These are phyloP conservation scores for Cerceris ruficornis DNA, from an alignment of 2,888 invertebrate species.

Conservation along the genomic window DNA sequence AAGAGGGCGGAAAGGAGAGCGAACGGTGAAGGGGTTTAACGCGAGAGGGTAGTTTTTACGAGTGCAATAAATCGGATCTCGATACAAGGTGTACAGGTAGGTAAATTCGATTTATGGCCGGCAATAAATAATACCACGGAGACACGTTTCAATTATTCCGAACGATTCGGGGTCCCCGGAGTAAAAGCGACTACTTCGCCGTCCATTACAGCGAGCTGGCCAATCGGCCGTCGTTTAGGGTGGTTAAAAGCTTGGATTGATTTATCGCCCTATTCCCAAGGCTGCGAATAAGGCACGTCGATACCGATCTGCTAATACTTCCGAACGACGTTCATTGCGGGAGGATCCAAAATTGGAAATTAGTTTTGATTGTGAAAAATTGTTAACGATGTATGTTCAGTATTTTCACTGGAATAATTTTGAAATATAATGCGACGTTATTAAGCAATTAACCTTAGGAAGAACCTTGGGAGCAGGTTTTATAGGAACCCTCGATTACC, in stretches of 20 bases:
- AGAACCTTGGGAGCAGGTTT: too few species aligned
- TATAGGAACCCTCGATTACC: too few species aligned
- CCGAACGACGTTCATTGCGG: not conserved
- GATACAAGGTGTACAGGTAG: slow-evolving; percentile 60
- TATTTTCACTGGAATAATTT: too few species aligned
- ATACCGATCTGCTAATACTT: not conserved
- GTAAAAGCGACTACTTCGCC: slow-evolving; percentile 56
- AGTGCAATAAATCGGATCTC: slow-evolving; percentile 65
- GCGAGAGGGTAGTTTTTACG: slow-evolving; percentile 58
- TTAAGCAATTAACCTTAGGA: too few species aligned
- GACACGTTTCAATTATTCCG: slow-evolving; percentile 72
- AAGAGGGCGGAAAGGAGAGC: slow-evolving; percentile 14
- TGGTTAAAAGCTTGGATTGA: slow-evolving; percentile 33
- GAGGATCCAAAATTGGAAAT: too few species aligned
- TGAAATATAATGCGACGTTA: too few species aligned
- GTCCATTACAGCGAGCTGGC: slow-evolving; percentile 35
- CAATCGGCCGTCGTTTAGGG: slow-evolving; percentile 50
- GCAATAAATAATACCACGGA: slow-evolving; percentile 69
- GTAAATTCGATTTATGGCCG: slow-evolving; percentile 71
- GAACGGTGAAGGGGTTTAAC: slow-evolving; percentile 9
- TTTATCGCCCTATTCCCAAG: slow-evolving; percentile 43
- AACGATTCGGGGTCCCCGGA: slow-evolving; percentile 59
- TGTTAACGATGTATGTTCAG: too few species aligned
- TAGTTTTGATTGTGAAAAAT: too few species aligned
- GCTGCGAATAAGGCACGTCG: slow-evolving; percentile 42